These are phyloP conservation scores for Heliconius cydno DNA, from an alignment of 2,888 invertebrate species.

Conservation along the genomic window DNA sequence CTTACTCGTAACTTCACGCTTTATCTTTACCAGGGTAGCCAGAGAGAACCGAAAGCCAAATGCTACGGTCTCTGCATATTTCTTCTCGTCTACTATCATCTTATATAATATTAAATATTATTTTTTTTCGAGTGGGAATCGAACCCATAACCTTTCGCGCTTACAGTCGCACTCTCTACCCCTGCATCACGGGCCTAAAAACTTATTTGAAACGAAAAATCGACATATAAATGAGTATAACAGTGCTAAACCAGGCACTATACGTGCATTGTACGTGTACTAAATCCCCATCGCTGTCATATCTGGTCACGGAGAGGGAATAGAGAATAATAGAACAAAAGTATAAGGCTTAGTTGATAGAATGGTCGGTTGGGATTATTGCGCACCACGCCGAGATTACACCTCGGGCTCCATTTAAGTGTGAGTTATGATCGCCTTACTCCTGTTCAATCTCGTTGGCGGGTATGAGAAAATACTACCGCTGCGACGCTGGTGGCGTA, in stretches of 20 bases:
- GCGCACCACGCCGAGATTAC: conserved; percentile 75
- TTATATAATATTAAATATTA: too few relatives aligned
- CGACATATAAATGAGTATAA: background rate
- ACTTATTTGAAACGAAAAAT: background rate
- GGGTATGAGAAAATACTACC: conserved; percentile 80
- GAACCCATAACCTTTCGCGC: too few relatives aligned
- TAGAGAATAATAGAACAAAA: conserved; percentile 61
- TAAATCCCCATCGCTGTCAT: conserved; percentile 44
- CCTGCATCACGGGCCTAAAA: background rate
- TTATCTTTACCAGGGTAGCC: too few relatives aligned
- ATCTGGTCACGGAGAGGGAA: conserved; percentile 43
- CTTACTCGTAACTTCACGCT: too few relatives aligned
- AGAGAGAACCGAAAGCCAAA: too few relatives aligned
- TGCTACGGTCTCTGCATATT: too few relatives aligned
- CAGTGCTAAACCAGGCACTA: conserved; percentile 16
- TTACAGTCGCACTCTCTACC: too few relatives aligned
- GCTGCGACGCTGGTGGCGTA: conserved; percentile 64
- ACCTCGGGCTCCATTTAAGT: conserved; percentile 72
- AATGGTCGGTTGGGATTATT: conserved; percentile 75
- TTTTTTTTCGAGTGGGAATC: too few relatives aligned
- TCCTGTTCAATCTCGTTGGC: conserved; percentile 75
- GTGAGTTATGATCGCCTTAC: conserved; percentile 80
- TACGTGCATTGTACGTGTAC: conserved; percentile 32
- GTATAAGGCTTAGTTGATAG: conserved; percentile 65
- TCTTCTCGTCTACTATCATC: too few relatives aligned